Evolutionary conservation across 1,140 invertebrate genomes (phyloP).

Genomic region (Drosophila mojavensis): DNA sequence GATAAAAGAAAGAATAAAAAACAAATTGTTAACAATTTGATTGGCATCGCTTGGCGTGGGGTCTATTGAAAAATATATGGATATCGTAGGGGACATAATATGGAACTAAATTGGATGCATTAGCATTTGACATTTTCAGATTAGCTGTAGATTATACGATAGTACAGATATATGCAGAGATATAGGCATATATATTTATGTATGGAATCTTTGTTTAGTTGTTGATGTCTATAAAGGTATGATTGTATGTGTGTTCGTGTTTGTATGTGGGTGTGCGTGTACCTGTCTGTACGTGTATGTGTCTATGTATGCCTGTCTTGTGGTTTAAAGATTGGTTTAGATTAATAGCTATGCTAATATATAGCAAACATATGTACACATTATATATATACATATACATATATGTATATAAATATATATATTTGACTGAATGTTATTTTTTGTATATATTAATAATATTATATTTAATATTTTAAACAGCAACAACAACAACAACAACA

Average conservation of each 20-base stretch:
- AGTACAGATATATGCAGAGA: background rate
- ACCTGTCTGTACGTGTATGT: conserved; percentile 34
- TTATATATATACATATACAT: conserved; percentile 24
- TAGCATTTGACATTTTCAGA: conserved; percentile 8
- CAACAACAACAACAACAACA: conserved; percentile 24
- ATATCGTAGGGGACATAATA: conserved; percentile 32
- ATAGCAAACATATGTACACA: conserved; percentile 27
- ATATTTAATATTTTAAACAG: conserved; percentile 63
- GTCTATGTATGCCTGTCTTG: conserved; percentile 32
- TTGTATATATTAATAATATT: conserved; percentile 65
- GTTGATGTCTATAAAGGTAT: background rate
- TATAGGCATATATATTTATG: background rate
- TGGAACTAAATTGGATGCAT: background rate
- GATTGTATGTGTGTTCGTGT: conserved; percentile 21
- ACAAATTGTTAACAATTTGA: conserved; percentile 31
- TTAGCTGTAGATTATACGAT: background rate
- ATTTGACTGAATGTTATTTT: conserved; percentile 80
- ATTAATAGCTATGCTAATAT: conserved; percentile 28
- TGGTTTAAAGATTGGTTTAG: conserved; percentile 40
- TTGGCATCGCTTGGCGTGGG: conserved; percentile 32
- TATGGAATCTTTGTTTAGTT: conserved; percentile 7
- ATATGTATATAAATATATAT: conserved; percentile 55
- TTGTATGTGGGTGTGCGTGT: conserved; percentile 29
- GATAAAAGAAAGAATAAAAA: conserved; percentile 2
- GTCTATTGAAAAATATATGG: background rate